phyloP scores from a whole-genome alignment of 2,113 vertebrate species.

The Dromaius novaehollandiae region DNA sequence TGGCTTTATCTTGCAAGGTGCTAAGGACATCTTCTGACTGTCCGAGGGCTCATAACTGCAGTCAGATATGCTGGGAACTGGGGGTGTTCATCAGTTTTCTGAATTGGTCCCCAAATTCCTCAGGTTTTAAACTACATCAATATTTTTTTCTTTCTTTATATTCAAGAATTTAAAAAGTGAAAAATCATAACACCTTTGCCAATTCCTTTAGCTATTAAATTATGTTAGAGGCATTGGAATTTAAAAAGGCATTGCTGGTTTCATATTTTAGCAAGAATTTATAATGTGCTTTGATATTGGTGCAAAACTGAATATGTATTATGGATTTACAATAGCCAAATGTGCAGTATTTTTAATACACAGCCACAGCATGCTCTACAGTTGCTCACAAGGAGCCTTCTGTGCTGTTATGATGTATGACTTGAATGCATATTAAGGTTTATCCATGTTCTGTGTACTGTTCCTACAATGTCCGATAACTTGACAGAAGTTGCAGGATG shows the following conservation, averaged over 20 bases:
- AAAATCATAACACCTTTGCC: background rate
- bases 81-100: background rate
- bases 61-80: background rate
- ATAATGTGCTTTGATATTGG: slow-evolving; percentile 10
- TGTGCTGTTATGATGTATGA: slow-evolving; percentile 46
- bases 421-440: slow-evolving; percentile 64
- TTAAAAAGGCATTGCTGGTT: background rate
- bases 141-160: background rate
- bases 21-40: background rate
- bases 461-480: slow-evolving; percentile 12
- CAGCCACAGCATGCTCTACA: slow-evolving; percentile 41
- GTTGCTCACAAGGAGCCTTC: slow-evolving; percentile 56
- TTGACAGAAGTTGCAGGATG: slow-evolving; percentile 43
- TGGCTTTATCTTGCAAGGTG: background rate
- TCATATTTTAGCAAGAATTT: slow-evolving; percentile 43
- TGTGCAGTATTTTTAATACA: slow-evolving; percentile 49
- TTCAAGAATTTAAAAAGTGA: background rate
- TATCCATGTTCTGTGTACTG: slow-evolving; percentile 12
- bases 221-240: background rate
- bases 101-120: background rate
- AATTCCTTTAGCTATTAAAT: background rate
- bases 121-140: background rate
- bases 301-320: slow-evolving; percentile 33
- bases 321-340: slow-evolving; percentile 1
- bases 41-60: background rate